phyloP scores from a whole-genome alignment of 2,113 vertebrate genomes.

The Puntigrus tetrazona region DNA sequence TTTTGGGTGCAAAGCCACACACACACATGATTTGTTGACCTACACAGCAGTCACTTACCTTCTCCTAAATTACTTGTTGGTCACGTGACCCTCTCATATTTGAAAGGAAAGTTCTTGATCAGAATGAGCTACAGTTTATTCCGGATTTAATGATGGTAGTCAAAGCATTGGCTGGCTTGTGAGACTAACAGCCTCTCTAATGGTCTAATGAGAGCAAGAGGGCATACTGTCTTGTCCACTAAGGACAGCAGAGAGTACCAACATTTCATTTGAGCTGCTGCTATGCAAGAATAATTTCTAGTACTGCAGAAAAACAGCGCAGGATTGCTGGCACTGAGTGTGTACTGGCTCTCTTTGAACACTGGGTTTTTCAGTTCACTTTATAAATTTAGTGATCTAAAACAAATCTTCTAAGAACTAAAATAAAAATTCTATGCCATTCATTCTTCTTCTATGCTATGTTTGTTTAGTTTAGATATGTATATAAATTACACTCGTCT shows the following conservation, averaged over 20 bases:
- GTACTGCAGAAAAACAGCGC: neutral
- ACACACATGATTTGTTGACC: neutral
- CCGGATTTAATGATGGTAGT: neutral
- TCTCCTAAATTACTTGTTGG: neutral
- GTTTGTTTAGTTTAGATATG: too few relatives aligned
- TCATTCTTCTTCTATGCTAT: too few relatives aligned
- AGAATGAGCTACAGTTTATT: neutral
- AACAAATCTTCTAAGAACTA: too few relatives aligned
- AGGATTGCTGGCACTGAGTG: neutral
- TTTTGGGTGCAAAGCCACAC: neutral
- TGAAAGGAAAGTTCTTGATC: neutral
- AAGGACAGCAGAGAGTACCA: neutral
- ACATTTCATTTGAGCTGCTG: neutral
- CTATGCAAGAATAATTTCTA: conserved; percentile 5
- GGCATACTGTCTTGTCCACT: neutral
- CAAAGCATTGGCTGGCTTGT: conserved; percentile 1
- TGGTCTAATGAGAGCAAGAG: neutral
- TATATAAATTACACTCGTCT: too few relatives aligned
- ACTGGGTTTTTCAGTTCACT: neutral
- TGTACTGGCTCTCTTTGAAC: neutral
- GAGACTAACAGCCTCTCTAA: conserved; percentile 10
- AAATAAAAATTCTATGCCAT: too few relatives aligned
- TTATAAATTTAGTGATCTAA: too few relatives aligned
- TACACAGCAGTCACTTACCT: neutral
- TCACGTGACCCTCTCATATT: neutral